phyloP scores from a whole-genome alignment of 2,888 invertebrate genomes.

The Melanotus villosus region DNA sequence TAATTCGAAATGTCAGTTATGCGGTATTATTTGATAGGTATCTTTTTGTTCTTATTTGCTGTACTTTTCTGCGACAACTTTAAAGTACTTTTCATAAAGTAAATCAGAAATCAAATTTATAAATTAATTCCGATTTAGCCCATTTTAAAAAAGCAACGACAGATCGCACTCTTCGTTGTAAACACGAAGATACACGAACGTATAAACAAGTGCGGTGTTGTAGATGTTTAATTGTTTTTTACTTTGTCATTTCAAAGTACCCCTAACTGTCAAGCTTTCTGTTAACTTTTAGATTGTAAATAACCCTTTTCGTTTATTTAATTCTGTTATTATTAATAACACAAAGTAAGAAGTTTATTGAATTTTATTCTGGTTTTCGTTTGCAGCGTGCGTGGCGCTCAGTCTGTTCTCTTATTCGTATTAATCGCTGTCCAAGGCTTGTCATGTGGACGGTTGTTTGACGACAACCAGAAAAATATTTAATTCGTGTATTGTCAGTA shows the following conservation, averaged over 20 bases:
- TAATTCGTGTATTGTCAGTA: constrained; percentile 13
- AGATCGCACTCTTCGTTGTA: background rate
- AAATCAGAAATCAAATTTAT: background rate
- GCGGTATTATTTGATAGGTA: too few species aligned
- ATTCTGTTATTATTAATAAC: background rate
- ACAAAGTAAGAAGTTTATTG: constrained; percentile 38
- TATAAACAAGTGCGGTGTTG: background rate
- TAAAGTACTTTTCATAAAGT: background rate
- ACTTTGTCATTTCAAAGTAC: background rate
- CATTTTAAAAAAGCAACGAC: constrained; percentile 11
- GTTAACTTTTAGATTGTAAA: background rate
- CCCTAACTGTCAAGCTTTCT: background rate
- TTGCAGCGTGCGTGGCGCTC: constrained; percentile 57
- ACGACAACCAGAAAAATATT: constrained; percentile 2
- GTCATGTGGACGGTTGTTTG: constrained; percentile 21
- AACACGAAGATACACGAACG: background rate
- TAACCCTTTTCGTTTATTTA: background rate
- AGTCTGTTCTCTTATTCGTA: constrained; percentile 46
- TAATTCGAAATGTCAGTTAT: too few species aligned
- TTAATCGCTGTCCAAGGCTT: constrained; percentile 31
- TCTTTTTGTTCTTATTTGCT: too few species aligned
- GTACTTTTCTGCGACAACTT: too few species aligned
- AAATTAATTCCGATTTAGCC: constrained; percentile 20
- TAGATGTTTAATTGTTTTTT: background rate
- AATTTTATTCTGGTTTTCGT: constrained; percentile 53